Percentiles rank a stretch among this genome's conserved stretches.
Evolutionary conservation across 2,797 vertebrate species (phyloP).

Genomic region (Bradypodion pumilum): DNA sequence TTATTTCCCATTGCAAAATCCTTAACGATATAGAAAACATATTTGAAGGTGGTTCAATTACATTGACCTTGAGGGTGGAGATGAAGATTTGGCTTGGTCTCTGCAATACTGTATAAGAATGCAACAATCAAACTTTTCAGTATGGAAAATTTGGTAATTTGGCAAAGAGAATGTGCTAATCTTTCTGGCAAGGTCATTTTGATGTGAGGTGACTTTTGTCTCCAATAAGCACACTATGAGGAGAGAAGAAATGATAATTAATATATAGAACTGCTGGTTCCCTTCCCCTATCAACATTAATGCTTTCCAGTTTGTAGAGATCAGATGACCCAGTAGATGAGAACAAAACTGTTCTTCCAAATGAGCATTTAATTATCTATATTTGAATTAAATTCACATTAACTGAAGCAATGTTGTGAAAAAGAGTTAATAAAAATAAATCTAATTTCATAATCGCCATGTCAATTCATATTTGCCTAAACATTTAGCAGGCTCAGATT

Average conservation of each 20-base stretch:
- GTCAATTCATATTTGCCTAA: conserved; percentile 29
- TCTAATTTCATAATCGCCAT: conserved; percentile 32
- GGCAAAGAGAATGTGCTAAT: conserved; percentile 21
- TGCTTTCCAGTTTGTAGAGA: conserved; percentile 28
- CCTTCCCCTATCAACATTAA: conserved; percentile 1
- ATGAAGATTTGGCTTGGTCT: neutral
- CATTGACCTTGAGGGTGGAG: neutral
- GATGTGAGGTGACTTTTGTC: conserved; percentile 21
- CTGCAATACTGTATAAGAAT: neutral
- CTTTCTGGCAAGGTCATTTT: conserved; percentile 26
- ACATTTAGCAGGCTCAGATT: neutral
- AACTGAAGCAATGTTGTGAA: conserved; percentile 42
- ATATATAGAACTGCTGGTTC: conserved; percentile 1
- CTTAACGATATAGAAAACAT: conserved; percentile 13
- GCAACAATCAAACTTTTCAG: conserved; percentile 12
- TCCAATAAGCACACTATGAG: conserved; percentile 14
- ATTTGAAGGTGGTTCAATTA: conserved; percentile 18
- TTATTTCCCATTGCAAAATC: neutral
- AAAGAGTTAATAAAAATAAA: conserved; percentile 49
- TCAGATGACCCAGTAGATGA: conserved; percentile 30
- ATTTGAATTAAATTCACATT: conserved; percentile 50
- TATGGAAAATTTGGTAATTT: conserved; percentile 30
- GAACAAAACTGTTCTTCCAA: conserved; percentile 3
- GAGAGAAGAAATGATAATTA: neutral
- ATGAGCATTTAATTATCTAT: conserved; percentile 29